These are phyloP conservation scores for Onthophagus sagittarius DNA, from an alignment of 2,888 invertebrate genomes.

Conservation along the genomic window DNA sequence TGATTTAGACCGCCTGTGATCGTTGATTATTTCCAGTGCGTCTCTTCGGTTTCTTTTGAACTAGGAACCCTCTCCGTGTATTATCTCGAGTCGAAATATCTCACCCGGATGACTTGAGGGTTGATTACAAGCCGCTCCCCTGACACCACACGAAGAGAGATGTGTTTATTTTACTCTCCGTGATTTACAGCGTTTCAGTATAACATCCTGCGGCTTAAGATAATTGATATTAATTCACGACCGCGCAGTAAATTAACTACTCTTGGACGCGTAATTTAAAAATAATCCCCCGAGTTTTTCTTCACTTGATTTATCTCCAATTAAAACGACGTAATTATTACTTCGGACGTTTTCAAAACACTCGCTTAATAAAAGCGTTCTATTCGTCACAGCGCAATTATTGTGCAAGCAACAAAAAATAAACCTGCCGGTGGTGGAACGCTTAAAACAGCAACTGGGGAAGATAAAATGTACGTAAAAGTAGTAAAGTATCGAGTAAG, in stretches of 20 bases:
- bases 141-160: neutral
- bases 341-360: neutral
- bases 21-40: neutral
- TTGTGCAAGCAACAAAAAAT: neutral
- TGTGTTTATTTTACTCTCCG: slow-evolving; percentile 11
- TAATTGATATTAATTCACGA: slow-evolving; percentile 11
- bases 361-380: neutral
- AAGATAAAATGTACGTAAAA: slow-evolving; percentile 13
- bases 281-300: slow-evolving; percentile 2
- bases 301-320: neutral
- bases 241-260: slow-evolving; percentile 9
- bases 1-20: neutral
- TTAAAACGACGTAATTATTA: neutral
- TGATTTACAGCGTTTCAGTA: slow-evolving; percentile 1
- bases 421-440: neutral
- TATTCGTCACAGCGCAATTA: neutral
- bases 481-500: slow-evolving; percentile 33
- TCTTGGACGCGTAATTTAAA: slow-evolving; percentile 4
- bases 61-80: neutral
- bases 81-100: neutral
- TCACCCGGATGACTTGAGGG: neutral
- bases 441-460: neutral
- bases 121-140: neutral
- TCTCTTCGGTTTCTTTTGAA: neutral
- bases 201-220: slow-evolving; percentile 8